A percentile compares a stretch with the other conserved stretches of the same genome.
Conservation (phyloP, 2,888 invertebrate species). For the Drosophila mayaguana region DNA sequence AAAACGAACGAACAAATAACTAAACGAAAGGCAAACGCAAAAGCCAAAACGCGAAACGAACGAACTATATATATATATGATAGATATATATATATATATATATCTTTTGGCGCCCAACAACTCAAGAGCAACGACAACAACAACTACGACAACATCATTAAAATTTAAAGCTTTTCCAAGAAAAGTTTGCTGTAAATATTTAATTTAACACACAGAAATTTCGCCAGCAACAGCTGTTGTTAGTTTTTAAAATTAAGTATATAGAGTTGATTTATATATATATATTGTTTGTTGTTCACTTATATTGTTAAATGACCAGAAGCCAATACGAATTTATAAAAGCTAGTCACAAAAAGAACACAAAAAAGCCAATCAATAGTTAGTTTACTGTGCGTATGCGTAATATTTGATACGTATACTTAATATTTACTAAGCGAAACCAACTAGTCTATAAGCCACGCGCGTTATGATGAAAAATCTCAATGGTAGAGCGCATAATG, state of each 20-base stretch:
- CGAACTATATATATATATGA: slow-evolving; percentile 36
- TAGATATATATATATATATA: slow-evolving; percentile 10
- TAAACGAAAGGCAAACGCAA: slow-evolving; percentile 44
- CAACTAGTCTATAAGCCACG: slow-evolving; percentile 31
- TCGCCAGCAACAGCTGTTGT: slow-evolving; percentile 24
- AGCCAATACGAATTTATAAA: slow-evolving; percentile 45
- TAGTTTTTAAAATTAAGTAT: slow-evolving; percentile 24
- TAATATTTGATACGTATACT: slow-evolving; percentile 65
- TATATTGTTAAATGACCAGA: slow-evolving; percentile 36
- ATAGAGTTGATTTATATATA: slow-evolving; percentile 15
- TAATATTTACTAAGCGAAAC: slow-evolving; percentile 54
- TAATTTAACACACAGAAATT: slow-evolving; percentile 45
- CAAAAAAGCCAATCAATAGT: background rate
- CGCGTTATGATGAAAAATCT: slow-evolving; percentile 77
- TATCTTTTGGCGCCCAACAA: slow-evolving; percentile 47
- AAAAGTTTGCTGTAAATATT: slow-evolving; percentile 67
- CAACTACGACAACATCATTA: slow-evolving; percentile 41
- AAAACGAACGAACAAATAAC: slow-evolving; percentile 52
- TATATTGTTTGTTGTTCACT: slow-evolving; percentile 65
- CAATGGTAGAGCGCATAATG: slow-evolving; percentile 77
- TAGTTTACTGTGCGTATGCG: slow-evolving; percentile 66
- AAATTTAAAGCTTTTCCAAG: slow-evolving; percentile 67
- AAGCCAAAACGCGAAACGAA: slow-evolving; percentile 45
- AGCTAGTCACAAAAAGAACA: slow-evolving; percentile 26
- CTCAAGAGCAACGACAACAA: slow-evolving; percentile 38